Evolutionary conservation across 1,140 invertebrate genomes (phyloP).

Genomic region (Ceratosolen solmsi): DNA sequence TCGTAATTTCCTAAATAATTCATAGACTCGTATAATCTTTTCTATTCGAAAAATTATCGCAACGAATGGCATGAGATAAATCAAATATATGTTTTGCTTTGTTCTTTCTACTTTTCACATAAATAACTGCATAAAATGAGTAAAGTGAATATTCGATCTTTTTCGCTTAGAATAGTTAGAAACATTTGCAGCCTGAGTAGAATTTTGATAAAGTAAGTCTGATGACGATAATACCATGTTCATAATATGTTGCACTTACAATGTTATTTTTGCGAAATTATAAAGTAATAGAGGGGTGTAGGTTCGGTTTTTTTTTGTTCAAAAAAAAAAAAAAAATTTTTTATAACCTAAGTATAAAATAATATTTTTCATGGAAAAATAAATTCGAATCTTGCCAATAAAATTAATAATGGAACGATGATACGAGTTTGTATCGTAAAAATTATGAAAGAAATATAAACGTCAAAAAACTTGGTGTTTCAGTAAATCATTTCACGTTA

Average conservation of each 20-base stretch:
- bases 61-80: too few species aligned
- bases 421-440: neutral
- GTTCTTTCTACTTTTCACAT: too few species aligned
- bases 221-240: conserved; percentile 32
- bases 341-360: too few species aligned
- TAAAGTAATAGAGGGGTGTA: neutral
- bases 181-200: neutral
- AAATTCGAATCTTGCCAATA: neutral
- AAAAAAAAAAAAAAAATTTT: too few species aligned
- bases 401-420: neutral
- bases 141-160: too few species aligned
- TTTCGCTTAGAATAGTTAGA: neutral
- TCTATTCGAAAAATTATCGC: too few species aligned
- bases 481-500: neutral
- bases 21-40: too few species aligned
- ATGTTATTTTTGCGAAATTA: neutral
- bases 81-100: too few species aligned
- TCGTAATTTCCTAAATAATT: too few species aligned
- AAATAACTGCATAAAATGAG: too few species aligned
- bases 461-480: neutral
- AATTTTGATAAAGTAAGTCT: conserved; percentile 31
- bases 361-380: neutral
- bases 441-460: neutral
- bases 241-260: conserved; percentile 29
- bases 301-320: too few species aligned